Percentiles rank a stretch among this genome's conserved stretches.
These are phyloP conservation scores for Chascanopsetta lugubris DNA, from an alignment of 2,113 vertebrate genomes.

Conservation along the genomic window DNA sequence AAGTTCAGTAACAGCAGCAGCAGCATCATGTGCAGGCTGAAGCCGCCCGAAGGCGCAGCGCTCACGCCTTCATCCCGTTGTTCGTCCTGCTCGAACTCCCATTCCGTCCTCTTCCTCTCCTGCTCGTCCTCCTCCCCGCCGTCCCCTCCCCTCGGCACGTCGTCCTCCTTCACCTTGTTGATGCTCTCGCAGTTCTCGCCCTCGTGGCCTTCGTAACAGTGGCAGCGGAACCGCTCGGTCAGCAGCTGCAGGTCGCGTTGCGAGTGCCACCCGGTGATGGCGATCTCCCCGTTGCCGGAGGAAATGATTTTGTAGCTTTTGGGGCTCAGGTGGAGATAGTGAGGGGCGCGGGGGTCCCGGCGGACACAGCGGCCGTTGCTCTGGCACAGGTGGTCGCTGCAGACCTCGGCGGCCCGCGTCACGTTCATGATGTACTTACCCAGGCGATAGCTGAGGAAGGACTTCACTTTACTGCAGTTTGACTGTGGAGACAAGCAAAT, in stretches of 20 bases:
- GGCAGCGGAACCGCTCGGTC: slow-evolving; percentile 78
- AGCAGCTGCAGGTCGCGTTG: slow-evolving; percentile 71
- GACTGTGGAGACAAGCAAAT: slow-evolving; percentile 61
- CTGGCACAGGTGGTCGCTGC: slow-evolving; percentile 80
- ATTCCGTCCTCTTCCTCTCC: slow-evolving; percentile 46
- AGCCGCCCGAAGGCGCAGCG: slow-evolving; percentile 16
- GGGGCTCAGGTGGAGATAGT: slow-evolving; percentile 82
- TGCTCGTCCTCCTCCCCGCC: slow-evolving; percentile 42
- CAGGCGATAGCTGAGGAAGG: slow-evolving; percentile 76
- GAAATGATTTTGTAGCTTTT: slow-evolving; percentile 71
- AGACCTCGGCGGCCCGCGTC: slow-evolving; percentile 80
- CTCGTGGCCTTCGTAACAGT: slow-evolving; percentile 83
- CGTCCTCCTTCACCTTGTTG: slow-evolving; percentile 65
- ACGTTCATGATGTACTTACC: slow-evolving; percentile 82
- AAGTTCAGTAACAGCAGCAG: slow-evolving; percentile 65
- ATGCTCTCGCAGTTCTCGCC: slow-evolving; percentile 76
- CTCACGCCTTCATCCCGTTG: slow-evolving; percentile 24
- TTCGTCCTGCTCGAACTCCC: slow-evolving; percentile 58
- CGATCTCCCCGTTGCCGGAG: slow-evolving; percentile 66
- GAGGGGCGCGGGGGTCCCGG: slow-evolving; percentile 62
- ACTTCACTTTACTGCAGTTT: slow-evolving; percentile 81
- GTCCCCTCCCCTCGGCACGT: slow-evolving; percentile 22
- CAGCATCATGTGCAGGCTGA: slow-evolving; percentile 18
- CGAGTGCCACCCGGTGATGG: slow-evolving; percentile 72
- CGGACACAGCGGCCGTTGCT: slow-evolving; percentile 76